Percentiles rank a stretch among this genome's conserved stretches.
Conservation (phyloP, 2,888 invertebrate species). For the Osmoderma eremita region DNA sequence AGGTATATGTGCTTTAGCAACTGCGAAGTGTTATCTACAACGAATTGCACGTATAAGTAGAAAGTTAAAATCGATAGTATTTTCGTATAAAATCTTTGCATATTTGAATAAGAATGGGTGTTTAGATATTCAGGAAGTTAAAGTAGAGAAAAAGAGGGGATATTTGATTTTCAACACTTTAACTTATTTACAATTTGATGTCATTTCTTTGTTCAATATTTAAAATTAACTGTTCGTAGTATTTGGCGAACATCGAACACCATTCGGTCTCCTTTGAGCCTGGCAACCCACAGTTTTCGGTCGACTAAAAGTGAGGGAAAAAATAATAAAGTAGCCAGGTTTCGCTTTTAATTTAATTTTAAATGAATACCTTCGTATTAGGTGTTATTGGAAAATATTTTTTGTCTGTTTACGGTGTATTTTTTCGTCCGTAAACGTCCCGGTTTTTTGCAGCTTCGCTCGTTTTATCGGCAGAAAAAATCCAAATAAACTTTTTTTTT, state of each 20-base stretch:
- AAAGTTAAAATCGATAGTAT: constrained; percentile 36
- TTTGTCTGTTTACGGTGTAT: too few species aligned
- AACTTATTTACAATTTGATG: constrained; percentile 34
- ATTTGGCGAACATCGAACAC: constrained; percentile 27
- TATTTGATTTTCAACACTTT: constrained; percentile 35
- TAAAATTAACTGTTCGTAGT: constrained; percentile 26
- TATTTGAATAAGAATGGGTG: constrained; percentile 34
- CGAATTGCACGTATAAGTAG: constrained; percentile 13
- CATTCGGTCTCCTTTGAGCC: neutral
- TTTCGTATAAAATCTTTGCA: constrained; percentile 36
- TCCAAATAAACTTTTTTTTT: too few species aligned
- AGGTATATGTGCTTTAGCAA: constrained; percentile 11
- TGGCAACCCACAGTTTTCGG: constrained; percentile 1
- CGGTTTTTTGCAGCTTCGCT: too few species aligned
- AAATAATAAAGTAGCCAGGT: neutral
- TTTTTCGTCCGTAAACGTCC: too few species aligned
- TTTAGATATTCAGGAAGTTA: constrained; percentile 28
- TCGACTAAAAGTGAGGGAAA: neutral
- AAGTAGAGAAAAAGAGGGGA: constrained; percentile 4
- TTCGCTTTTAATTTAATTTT: constrained; percentile 2
- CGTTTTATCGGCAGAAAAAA: too few species aligned
- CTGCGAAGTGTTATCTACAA: constrained; percentile 18
- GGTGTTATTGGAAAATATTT: constrained; percentile 4
- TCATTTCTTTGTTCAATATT: constrained; percentile 22
- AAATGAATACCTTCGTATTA: neutral